Evolutionary conservation across 1,140 invertebrate genomes (phyloP), one percentile per base, ranked within the genome.

Genomic region (Leptopilina boulardi): DNA sequence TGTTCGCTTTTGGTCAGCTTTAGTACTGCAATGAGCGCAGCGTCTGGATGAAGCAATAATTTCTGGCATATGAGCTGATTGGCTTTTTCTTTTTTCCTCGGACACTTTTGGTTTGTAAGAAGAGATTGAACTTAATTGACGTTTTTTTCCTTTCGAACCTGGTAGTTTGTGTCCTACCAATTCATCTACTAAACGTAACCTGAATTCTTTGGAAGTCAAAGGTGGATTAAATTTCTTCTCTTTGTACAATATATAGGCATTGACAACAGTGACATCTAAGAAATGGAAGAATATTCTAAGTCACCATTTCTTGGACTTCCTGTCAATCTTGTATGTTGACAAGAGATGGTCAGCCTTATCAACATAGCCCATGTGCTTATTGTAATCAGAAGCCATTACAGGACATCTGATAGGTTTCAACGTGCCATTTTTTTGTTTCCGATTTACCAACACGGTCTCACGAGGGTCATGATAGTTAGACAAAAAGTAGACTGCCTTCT

Each of bases 261-360:
- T 82, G 11, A 15, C 34, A 26, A 82, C 73, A 38, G 70, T 11
- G 41, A 70, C 21, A 11, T 82, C 80, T n/a, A 82, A 13, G 66
- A 79, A 66, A 51, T 79, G 77, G 74, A 74, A 81, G 38, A 79
- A 81, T 42, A 78, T 73, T 42, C 80, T 44, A 41, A 15, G 34
- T 74, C 80, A 78, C 75, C 70, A 77, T 72, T 73, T 81, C 42
- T 78, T 77, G 78, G 82, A 86, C 81, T 88, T 88, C 70, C 85
- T 80, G 80, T 87, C 81, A 76, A 87, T 83, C 81, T 84, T 82
- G 78, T 87, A 88, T 88, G 85, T n/a, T n/a, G n/a, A n/a, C n/a
- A n/a, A n/a, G n/a, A n/a, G n/a, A n/a, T n/a, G n/a, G n/a, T n/a
- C n/a, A 5, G 83, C 81, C 38, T 75, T 73, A 76, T 86, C 86